These are phyloP conservation scores for Epirrita christyi DNA, from an alignment of 2,888 invertebrate species.

Conservation along the genomic window DNA sequence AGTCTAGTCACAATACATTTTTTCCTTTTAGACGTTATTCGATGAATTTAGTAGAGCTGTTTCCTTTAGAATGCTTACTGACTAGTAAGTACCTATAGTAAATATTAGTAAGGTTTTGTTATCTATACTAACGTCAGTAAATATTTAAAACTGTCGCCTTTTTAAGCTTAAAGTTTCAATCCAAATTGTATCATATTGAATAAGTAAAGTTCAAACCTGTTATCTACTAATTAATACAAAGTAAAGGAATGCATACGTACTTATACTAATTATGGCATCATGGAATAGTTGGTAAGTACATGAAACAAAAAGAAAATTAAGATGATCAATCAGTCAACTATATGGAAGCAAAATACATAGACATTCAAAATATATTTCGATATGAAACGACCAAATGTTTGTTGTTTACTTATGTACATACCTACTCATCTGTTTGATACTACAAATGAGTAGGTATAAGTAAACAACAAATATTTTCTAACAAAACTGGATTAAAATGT, in stretches of 20 bases:
- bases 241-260: conserved; percentile 61
- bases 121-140: background rate
- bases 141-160: background rate
- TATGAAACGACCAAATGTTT: too few species aligned
- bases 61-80: background rate
- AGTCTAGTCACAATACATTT: conserved; percentile 28
- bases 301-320: conserved; percentile 75
- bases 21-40: conserved; percentile 13
- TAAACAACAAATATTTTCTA: too few species aligned
- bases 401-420: too few species aligned
- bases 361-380: background rate
- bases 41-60: conserved; percentile 1
- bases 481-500: background rate
- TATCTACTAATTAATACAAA: too few species aligned
- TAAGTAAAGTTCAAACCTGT: too few species aligned
- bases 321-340: conserved; percentile 45
- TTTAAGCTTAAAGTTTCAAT: background rate
- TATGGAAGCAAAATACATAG: conserved; percentile 1
- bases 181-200: background rate
- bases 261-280: conserved; percentile 77
- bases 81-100: background rate
- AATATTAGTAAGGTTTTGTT: too few species aligned
- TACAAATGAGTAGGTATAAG: too few species aligned
- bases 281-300: conserved; percentile 65
- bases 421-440: too few species aligned